Evolutionary conservation across 2,113 vertebrate species (phyloP), one percentile per base, ranked within the genome.

Genomic region (Phodopus roborovskii): DNA sequence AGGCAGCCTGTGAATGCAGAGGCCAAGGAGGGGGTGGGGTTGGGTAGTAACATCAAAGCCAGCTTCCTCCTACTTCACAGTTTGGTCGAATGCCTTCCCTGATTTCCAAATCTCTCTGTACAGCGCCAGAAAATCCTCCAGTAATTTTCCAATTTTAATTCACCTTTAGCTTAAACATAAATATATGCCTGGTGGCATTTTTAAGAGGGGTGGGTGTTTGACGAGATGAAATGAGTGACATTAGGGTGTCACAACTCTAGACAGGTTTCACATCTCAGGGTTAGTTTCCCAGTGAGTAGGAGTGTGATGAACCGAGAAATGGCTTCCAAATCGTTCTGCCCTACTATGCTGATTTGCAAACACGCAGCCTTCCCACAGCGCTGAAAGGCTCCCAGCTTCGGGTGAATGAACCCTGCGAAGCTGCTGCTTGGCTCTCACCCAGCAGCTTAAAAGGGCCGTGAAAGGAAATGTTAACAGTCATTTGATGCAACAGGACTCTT

Each of bases 151-250:
- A 96, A 93, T 94, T 97, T 97, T 77, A 90, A 93, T 96, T 93
- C 95, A 86, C 66, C 85, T 96, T 96, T 56, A 82, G 95, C 93
- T 97, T 96, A 96, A 96, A 96, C 91, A 93, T 94, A 96, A 97
- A 96, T 93, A 87, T 39, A n/a, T 92, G 74, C 39, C 93, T 97
- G 26, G 0, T 53, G 48, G 94, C 71, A 88, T 94, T 94, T 95
- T 96, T 93, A 89, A 81, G 97, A 96, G 97, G 97, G 96, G 95
- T 95, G 89, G 95, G 96, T 97, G 95, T 97, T 97, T 89, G 92
- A 96, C 56, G 94, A 88, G 66, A 64, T 85, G 56, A 90, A 75
- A 90, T 96, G 96, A 98, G 30, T 97, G 96, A 97, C 93, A 96
- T 77, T 12, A 92, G 81, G 84, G 77, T 96, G 94, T 97, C 97